A percentile compares a stretch with the other conserved stretches of the same genome.
phyloP scores from a whole-genome alignment of 1,140 invertebrate species.

The Brachionus rubens region DNA sequence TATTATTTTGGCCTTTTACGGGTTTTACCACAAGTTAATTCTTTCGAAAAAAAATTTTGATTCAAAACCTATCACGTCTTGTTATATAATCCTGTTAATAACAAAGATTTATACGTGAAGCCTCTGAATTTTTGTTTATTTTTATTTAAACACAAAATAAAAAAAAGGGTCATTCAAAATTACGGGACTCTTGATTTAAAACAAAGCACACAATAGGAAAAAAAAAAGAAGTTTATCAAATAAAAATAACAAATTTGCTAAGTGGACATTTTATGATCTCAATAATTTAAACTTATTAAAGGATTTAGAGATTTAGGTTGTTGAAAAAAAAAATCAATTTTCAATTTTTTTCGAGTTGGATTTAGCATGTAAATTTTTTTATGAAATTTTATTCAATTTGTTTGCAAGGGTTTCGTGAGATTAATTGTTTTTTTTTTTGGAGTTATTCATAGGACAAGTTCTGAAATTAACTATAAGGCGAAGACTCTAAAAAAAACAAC shows the following conservation, averaged over 20 bases:
- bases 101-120: too few species aligned
- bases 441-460: too few species aligned
- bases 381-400: constrained; percentile 24
- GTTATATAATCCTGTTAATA: too few species aligned
- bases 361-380: constrained; percentile 12
- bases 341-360: not conserved
- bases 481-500: too few species aligned
- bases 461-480: too few species aligned
- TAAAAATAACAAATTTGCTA: constrained; percentile 19
- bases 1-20: too few species aligned
- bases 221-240: not conserved
- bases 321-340: not conserved
- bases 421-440: too few species aligned
- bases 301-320: constrained; percentile 9
- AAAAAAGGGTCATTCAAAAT: constrained; percentile 21
- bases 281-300: constrained; percentile 32
- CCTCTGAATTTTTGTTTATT: too few species aligned
- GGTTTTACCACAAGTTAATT: too few species aligned
- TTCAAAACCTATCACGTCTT: too few species aligned
- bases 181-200: constrained; percentile 9
- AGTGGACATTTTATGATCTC: constrained; percentile 31
- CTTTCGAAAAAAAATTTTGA: too few species aligned
- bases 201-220: too few species aligned
- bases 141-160: constrained; percentile 9
- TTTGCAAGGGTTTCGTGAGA: not conserved